Percentiles rank a stretch among this genome's conserved stretches.
phyloP scores from a whole-genome alignment of 92 coral and sea anemone species.

The Hydrozoanthus gracilis region DNA sequence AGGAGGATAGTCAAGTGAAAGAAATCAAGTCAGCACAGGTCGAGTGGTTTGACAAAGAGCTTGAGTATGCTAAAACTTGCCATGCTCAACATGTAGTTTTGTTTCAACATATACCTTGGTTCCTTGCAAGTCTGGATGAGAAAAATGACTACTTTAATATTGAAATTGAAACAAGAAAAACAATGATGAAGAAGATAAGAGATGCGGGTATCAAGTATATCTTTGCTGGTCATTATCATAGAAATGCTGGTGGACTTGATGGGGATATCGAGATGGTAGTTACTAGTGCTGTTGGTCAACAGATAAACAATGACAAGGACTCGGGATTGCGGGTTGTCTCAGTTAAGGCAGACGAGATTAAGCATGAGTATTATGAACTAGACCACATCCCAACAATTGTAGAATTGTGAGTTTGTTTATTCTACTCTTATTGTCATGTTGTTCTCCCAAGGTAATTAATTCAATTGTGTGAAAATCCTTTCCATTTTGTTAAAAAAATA shows the following conservation, averaged over 20 bases:
- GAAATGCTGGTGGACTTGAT: slow-evolving; percentile 97
- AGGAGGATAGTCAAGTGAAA: slow-evolving; percentile 82
- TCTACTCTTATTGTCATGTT: not conserved
- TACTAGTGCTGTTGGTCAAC: slow-evolving; percentile 97
- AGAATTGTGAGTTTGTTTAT: slow-evolving; percentile 38
- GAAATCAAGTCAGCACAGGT: slow-evolving; percentile 79
- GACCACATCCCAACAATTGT: slow-evolving; percentile 81
- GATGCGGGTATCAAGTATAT: slow-evolving; percentile 90
- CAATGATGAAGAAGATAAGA: slow-evolving; percentile 76
- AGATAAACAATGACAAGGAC: slow-evolving; percentile 88
- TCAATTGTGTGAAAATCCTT: too few species aligned
- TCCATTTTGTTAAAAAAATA: too few species aligned
- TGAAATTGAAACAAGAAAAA: slow-evolving; percentile 58
- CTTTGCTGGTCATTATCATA: slow-evolving; percentile 98
- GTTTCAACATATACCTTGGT: slow-evolving; percentile 99
- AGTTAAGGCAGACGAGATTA: slow-evolving; percentile 73
- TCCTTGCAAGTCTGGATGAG: slow-evolving; percentile 72
- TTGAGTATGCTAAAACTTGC: slow-evolving; percentile 70
- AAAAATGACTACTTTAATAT: slow-evolving; percentile 86
- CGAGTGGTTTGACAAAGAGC: slow-evolving; percentile 87
- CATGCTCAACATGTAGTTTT: slow-evolving; percentile 85
- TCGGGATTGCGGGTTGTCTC: slow-evolving; percentile 92
- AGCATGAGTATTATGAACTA: slow-evolving; percentile 86
- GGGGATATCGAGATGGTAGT: slow-evolving; percentile 92
- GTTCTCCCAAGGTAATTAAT: not conserved